Evolutionary conservation across 1,140 invertebrate genomes (phyloP).

Genomic region (Subanguina moxae): DNA sequence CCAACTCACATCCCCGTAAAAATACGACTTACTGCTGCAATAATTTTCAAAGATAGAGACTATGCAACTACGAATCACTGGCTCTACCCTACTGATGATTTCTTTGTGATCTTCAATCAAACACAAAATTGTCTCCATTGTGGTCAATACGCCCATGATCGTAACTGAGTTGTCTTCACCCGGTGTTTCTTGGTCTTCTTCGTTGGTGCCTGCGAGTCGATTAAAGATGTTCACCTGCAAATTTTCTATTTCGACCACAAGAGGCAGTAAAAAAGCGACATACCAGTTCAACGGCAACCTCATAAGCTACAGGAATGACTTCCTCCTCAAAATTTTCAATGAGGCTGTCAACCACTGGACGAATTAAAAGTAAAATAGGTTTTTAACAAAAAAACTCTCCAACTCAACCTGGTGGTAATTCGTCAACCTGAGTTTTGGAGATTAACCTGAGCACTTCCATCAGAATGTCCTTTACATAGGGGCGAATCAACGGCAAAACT

Average conservation of each 20-base stretch:
- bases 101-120: conserved; percentile 84
- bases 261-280: conserved; percentile 20
- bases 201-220: conserved; percentile 65
- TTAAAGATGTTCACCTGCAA: conserved; percentile 78
- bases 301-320: conserved; percentile 83
- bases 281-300: conserved; percentile 85
- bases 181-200: conserved; percentile 70
- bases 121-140: conserved; percentile 86
- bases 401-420: conserved; percentile 71
- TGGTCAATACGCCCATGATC: conserved; percentile 90
- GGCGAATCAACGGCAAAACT: conserved; percentile 76
- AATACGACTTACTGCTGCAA: conserved; percentile 23
- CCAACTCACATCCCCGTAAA: conserved; percentile 8
- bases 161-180: conserved; percentile 87
- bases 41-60: conserved; percentile 60
- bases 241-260: background rate
- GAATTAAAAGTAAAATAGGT: no score
- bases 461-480: conserved; percentile 66
- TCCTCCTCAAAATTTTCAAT: conserved; percentile 86
- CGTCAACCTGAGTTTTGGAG: conserved; percentile 93
- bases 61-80: conserved; percentile 85
- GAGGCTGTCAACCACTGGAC: conserved; percentile 83
- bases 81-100: conserved; percentile 82
- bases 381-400: no score
- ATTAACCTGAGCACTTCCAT: conserved; percentile 73